Percentiles rank a stretch among this genome's conserved stretches.
phyloP scores from a whole-genome alignment of 2,797 vertebrate species.

The Heterohyrax brucei region DNA sequence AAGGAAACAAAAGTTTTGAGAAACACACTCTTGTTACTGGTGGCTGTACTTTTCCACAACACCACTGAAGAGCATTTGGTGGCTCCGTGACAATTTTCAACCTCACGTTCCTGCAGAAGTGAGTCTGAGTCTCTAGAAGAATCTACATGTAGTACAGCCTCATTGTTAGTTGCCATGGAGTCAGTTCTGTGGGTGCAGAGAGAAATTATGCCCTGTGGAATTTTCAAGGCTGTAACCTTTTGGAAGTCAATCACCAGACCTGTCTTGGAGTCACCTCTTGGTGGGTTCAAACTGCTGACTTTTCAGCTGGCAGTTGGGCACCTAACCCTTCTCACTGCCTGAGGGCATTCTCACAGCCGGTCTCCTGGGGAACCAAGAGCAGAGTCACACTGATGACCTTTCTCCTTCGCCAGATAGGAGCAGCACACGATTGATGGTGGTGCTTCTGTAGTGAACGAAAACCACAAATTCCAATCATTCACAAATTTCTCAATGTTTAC shows the following conservation, averaged over 20 bases:
- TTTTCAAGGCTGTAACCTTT: background rate
- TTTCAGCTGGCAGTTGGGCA: background rate
- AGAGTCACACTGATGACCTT: slow-evolving; percentile 1
- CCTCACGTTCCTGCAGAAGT: background rate
- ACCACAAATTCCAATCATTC: slow-evolving; percentile 47
- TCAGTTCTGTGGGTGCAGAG: background rate
- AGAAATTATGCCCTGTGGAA: background rate
- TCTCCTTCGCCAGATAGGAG: slow-evolving; percentile 14
- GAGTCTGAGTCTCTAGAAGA: slow-evolving; percentile 19
- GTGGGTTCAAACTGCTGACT: background rate
- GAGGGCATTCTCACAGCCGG: background rate
- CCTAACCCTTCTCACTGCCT: too few relatives aligned
- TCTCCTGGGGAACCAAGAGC: background rate
- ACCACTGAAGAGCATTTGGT: background rate
- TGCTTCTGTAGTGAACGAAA: slow-evolving; percentile 56
- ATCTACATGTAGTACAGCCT: background rate
- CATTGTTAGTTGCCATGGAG: background rate
- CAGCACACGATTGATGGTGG: background rate
- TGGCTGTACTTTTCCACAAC: background rate
- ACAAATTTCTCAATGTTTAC: slow-evolving; percentile 11
- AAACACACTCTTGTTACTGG: background rate
- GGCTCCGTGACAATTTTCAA: background rate
- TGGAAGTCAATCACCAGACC: background rate
- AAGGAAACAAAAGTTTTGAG: background rate
- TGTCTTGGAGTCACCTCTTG: background rate